phyloP scores from a whole-genome alignment of 2,797 vertebrate genomes.

The Epinephelus malabaricus region DNA sequence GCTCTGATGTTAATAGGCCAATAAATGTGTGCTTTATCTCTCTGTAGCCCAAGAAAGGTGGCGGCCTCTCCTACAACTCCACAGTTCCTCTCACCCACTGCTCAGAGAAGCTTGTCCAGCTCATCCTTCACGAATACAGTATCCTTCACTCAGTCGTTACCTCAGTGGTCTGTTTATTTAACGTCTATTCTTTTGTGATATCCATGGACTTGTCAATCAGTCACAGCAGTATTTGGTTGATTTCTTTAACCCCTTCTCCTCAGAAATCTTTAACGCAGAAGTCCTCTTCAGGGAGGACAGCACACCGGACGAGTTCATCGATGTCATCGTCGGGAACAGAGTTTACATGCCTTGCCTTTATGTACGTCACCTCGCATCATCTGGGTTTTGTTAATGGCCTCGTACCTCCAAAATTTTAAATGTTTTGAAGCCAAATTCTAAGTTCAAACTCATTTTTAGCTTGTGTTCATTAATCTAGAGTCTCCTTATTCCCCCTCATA shows the following conservation, averaged over 20 bases:
- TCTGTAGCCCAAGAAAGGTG: conserved; percentile 95
- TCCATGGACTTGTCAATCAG: neutral
- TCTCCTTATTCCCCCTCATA: neutral
- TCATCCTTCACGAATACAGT: conserved; percentile 99
- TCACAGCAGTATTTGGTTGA: no score
- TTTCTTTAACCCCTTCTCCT: conserved; percentile 71
- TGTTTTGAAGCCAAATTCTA: neutral
- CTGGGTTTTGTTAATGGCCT: neutral
- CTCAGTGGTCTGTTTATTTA: no score
- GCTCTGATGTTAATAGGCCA: no score
- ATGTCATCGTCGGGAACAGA: conserved; percentile 97
- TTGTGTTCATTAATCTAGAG: neutral
- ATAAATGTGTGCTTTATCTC: neutral
- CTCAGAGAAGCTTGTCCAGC: conserved; percentile 97
- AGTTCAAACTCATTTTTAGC: neutral
- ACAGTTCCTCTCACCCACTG: conserved; percentile 96
- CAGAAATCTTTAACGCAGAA: conserved; percentile 99
- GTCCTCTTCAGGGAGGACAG: conserved; percentile 98
- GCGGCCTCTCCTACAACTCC: conserved; percentile 98
- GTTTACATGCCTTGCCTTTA: conserved; percentile 99
- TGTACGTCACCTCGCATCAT: conserved; percentile 81
- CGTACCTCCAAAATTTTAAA: neutral
- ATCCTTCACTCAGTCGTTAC: conserved; percentile 86
- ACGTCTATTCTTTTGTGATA: neutral
- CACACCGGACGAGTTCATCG: conserved; percentile 97